A percentile compares a stretch with the other conserved stretches of the same genome.
These are phyloP conservation scores for Listronotus bonariensis DNA, from an alignment of 1,140 invertebrate genomes.

Conservation along the genomic window DNA sequence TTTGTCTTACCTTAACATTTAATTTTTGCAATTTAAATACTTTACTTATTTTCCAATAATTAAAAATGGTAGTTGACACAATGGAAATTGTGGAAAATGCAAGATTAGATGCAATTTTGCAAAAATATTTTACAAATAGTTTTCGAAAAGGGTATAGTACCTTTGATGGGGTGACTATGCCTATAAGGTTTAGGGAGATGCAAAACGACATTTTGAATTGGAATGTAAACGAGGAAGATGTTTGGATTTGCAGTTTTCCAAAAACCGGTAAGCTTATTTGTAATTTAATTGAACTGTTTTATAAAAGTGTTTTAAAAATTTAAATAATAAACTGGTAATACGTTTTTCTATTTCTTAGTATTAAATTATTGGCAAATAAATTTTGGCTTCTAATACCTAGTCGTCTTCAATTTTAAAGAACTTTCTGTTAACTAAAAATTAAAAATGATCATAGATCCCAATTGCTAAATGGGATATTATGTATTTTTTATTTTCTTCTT, in stretches of 20 bases:
- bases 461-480: no score
- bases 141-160: slow-evolving; percentile 41
- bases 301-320: no score
- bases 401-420: no score
- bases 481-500: no score
- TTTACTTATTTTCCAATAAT: background rate
- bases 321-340: no score
- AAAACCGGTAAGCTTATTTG: slow-evolving; percentile 42
- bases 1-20: no score
- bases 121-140: slow-evolving; percentile 41
- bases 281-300: slow-evolving; percentile 1
- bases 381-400: no score
- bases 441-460: no score
- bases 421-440: no score
- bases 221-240: slow-evolving; percentile 42
- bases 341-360: no score
- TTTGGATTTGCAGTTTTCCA: slow-evolving; percentile 47
- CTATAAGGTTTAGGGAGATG: slow-evolving; percentile 38
- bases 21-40: no score
- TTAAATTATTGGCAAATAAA: no score
- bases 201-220: slow-evolving; percentile 42
- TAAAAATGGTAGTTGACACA: slow-evolving; percentile 7
- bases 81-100: slow-evolving; percentile 25
- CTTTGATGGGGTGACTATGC: slow-evolving; percentile 42
- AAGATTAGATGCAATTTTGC: slow-evolving; percentile 37